phyloP scores from a whole-genome alignment of 2,113 vertebrate genomes.

The Lepidiolamprologus cunningtoni region DNA sequence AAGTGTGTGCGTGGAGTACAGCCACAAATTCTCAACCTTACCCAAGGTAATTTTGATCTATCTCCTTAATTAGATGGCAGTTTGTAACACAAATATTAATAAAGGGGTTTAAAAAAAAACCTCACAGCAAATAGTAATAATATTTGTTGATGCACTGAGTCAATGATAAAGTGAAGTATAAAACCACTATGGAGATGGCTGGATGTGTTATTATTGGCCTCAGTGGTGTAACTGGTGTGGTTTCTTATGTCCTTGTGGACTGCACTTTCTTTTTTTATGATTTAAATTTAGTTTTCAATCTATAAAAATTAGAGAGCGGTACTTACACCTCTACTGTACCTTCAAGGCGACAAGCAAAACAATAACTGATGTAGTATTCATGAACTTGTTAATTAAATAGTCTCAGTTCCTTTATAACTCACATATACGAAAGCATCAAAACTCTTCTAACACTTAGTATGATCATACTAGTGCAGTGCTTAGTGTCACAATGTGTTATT shows the following conservation, averaged over 20 bases:
- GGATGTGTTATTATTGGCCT: neutral
- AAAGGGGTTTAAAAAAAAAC: accelerated
- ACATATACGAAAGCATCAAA: neutral
- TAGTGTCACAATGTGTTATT: neutral
- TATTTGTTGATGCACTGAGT: neutral
- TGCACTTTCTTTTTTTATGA: neutral
- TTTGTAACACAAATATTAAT: neutral
- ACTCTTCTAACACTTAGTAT: neutral
- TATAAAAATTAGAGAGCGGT: neutral
- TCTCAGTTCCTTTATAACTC: neutral
- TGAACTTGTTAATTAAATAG: neutral
- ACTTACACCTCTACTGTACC: neutral
- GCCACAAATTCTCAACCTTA: neutral
- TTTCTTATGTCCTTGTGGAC: neutral
- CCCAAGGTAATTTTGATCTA: neutral
- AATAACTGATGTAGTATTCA: neutral
- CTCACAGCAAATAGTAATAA: neutral
- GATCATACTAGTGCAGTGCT: neutral
- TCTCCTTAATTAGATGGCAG: neutral
- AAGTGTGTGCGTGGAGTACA: neutral
- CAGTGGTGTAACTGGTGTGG: neutral
- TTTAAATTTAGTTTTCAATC: neutral
- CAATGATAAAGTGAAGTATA: neutral
- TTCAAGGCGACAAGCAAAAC: neutral
- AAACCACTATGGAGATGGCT: neutral